phyloP scores from a whole-genome alignment of 2,113 vertebrate genomes.

The Heterotis niloticus region DNA sequence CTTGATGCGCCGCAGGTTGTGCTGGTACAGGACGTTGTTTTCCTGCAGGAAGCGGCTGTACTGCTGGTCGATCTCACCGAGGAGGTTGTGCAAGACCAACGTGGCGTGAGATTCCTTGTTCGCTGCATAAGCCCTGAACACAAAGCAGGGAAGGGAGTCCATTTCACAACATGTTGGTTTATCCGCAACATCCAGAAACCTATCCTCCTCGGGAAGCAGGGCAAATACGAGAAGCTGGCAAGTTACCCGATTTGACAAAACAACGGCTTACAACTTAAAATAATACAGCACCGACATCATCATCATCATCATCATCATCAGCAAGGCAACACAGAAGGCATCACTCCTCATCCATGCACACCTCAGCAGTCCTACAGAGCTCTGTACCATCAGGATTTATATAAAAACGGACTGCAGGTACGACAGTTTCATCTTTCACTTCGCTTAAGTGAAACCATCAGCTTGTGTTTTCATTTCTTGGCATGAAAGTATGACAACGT shows the following conservation, averaged over 20 bases:
- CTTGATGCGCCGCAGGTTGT: constrained; percentile 95
- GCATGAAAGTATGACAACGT: neutral
- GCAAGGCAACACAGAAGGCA: too few species aligned
- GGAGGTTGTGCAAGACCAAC: constrained; percentile 94
- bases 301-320: too few species aligned
- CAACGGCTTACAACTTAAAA: too few species aligned
- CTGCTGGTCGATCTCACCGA: constrained; percentile 98
- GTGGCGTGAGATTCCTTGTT: constrained; percentile 96
- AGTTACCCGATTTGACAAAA: too few species aligned
- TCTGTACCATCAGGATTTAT: neutral
- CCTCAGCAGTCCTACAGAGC: neutral
- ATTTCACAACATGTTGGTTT: neutral
- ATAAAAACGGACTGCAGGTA: neutral
- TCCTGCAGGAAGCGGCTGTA: constrained; percentile 98
- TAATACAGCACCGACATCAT: too few species aligned
- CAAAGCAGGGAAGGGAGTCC: too few species aligned
- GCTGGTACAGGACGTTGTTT: constrained; percentile 95
- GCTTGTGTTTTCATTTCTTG: neutral
- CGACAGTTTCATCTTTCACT: neutral
- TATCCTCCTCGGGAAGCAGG: too few species aligned
- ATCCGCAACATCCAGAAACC: too few species aligned
- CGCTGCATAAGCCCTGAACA: constrained; percentile 86
- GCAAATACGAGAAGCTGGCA: too few species aligned
- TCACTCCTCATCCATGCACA: neutral
- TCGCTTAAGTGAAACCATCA: too few species aligned